These are phyloP conservation scores for Hirtodrosophila trivittata DNA, from an alignment of 2,888 invertebrate genomes.

Conservation along the genomic window DNA sequence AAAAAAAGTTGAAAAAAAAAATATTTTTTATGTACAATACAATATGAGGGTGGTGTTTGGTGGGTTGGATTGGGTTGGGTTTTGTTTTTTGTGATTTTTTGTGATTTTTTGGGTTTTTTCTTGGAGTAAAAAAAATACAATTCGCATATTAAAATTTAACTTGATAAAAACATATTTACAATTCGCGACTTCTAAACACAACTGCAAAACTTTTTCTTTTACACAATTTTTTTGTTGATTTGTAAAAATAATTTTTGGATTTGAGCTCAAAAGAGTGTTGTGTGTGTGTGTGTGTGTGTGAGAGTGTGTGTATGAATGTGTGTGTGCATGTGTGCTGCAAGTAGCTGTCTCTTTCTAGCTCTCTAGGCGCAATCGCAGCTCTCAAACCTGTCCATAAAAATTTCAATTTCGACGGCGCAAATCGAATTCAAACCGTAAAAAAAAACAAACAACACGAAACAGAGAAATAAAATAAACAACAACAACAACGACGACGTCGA, in stretches of 20 bases:
- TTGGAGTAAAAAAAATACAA: slow-evolving; percentile 30
- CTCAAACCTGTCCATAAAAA: slow-evolving; percentile 57
- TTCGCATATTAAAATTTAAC: slow-evolving; percentile 14
- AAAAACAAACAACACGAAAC: slow-evolving; percentile 25
- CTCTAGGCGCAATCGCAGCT: slow-evolving; percentile 29
- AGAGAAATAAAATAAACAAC: slow-evolving; percentile 51
- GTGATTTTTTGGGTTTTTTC: slow-evolving; percentile 5
- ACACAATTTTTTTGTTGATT: slow-evolving; percentile 17
- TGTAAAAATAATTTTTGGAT: slow-evolving; percentile 71
- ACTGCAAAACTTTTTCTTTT: slow-evolving; percentile 11
- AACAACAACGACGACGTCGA: slow-evolving; percentile 19
- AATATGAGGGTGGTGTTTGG: slow-evolving; percentile 37
- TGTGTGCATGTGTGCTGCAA: slow-evolving; percentile 35
- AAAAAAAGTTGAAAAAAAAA: slow-evolving; percentile 19
- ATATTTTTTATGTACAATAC: slow-evolving; percentile 58
- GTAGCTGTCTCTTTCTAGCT: slow-evolving; percentile 54
- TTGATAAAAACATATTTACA: slow-evolving; percentile 50
- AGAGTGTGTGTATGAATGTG: slow-evolving; percentile 27
- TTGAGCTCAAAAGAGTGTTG: slow-evolving; percentile 62
- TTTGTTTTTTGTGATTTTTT: slow-evolving; percentile 20
- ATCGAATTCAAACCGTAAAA: slow-evolving; percentile 61
- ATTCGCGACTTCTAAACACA: slow-evolving; percentile 44
- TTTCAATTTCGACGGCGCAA: slow-evolving; percentile 66
- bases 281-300: slow-evolving; percentile 30
- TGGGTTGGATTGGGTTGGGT: slow-evolving; percentile 45